Conservation (phyloP, 2,888 invertebrate genomes). For the Nymphalis c-album region DNA sequence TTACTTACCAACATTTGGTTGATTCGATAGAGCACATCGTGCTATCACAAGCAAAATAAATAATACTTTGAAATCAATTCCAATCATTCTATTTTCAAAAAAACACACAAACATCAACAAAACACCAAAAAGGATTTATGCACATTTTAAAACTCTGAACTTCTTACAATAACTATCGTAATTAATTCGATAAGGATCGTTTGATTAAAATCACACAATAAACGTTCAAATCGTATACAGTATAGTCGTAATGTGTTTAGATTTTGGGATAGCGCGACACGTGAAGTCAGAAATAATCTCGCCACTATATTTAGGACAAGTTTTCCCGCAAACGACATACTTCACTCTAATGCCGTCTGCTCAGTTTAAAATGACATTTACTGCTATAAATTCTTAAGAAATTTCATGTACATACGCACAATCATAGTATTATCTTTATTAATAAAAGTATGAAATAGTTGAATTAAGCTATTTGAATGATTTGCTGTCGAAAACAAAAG, state of each 20-base stretch:
- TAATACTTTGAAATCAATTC: slow-evolving; percentile 43
- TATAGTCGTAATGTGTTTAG: slow-evolving; percentile 69
- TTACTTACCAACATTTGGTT: slow-evolving; percentile 55
- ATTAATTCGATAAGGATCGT: slow-evolving; percentile 5
- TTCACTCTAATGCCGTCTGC: slow-evolving; percentile 56
- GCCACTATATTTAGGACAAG: slow-evolving; percentile 73
- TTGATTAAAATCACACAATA: slow-evolving; percentile 51
- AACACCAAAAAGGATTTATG: neutral
- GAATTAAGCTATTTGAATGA: too few relatives aligned
- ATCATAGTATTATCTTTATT: too few relatives aligned
- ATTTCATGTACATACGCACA: too few relatives aligned
- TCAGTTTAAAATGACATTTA: slow-evolving; percentile 7
- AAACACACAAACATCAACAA: neutral
- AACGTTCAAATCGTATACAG: slow-evolving; percentile 60
- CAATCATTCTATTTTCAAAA: slow-evolving; percentile 33
- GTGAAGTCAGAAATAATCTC: slow-evolving; percentile 72
- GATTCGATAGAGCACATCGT: slow-evolving; percentile 46
- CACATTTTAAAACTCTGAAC: neutral
- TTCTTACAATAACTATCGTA: neutral
- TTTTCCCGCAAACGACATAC: slow-evolving; percentile 78
- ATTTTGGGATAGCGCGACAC: slow-evolving; percentile 68
- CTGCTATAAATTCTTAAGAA: neutral
- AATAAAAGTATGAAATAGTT: too few relatives aligned
- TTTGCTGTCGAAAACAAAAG: too few relatives aligned
- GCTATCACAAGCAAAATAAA: slow-evolving; percentile 49